Evolutionary conservation across 2,113 vertebrate genomes (phyloP), one percentile per base, ranked within the genome.

Genomic region (Probosciger aterrimus): DNA sequence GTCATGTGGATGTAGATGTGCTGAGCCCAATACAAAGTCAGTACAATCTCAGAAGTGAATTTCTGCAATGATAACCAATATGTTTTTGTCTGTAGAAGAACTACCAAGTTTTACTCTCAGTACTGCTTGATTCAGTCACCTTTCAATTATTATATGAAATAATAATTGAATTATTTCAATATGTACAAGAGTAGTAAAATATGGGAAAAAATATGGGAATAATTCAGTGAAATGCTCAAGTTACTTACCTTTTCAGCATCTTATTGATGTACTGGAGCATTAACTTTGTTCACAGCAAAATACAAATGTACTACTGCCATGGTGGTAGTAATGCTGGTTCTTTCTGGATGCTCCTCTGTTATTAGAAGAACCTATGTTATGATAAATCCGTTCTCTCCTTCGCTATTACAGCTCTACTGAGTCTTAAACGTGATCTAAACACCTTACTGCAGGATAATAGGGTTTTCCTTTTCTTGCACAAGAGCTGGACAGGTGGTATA

Each of bases 321-420:
- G 41, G 31, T 37, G 52, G 20, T 67, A 59, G 9, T 24, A 60
- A 25, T 41, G n/a, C 33, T 33, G 1, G 8, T 62, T 71, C 65
- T 86, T 89, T 67, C 90, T 81, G 19, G 30, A 46, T 90, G 46
- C 18, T 47, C 14, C 80, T 53, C 68, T 77, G 23, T 62, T 94
- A 41, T 16, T 74, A 50, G 59, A 81, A 91, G 88, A 81, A 80
- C 55, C 8, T 14, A 0, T 67, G 6, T 79, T 76, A 14, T 24
- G 16, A 30, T 41, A 49, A 69, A 70, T 55, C 14, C 3, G 1
- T 57, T 89, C 18, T 87, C 5, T 74, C 14, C 28, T 57, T 73
- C 37, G 7, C 39, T 70, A 3, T 74, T 90, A 20, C 9, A 74
- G 22, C 11, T 89, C 16, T 86, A 18, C 31, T 30, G 57, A 67